These are phyloP conservation scores for Dysmachus trigonus DNA, from an alignment of 2,888 invertebrate species.

Conservation along the genomic window DNA sequence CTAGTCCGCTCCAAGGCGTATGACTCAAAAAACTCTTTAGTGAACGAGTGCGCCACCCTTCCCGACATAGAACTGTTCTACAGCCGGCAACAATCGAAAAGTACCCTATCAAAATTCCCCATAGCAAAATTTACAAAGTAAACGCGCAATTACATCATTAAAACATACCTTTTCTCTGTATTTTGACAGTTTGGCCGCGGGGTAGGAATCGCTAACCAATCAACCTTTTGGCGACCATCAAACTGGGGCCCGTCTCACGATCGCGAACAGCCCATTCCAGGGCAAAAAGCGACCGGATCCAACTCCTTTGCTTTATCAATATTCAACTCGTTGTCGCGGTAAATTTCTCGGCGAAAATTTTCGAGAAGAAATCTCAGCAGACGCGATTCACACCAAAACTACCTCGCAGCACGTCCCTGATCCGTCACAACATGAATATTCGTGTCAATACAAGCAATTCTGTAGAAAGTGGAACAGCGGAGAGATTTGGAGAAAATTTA, in stretches of 20 bases:
- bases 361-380: neutral
- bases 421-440: slow-evolving; percentile 2
- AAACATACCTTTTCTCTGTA: slow-evolving; percentile 6
- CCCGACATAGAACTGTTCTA: neutral
- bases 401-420: slow-evolving; percentile 1
- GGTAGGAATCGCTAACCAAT: neutral
- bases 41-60: neutral
- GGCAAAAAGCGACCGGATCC: neutral
- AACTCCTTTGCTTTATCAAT: neutral
- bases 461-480: neutral
- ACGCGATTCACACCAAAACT: slow-evolving; percentile 6
- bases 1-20: neutral
- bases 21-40: neutral
- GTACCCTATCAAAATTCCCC: neutral
- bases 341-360: neutral
- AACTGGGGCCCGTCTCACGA: neutral
- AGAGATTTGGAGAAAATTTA: neutral
- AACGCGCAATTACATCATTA: slow-evolving; percentile 20
- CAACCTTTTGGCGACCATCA: neutral
- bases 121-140: neutral
- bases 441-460: neutral
- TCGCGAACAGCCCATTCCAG: neutral
- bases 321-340: neutral
- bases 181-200: neutral
- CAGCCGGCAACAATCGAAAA: neutral